phyloP scores from a whole-genome alignment of 2,113 vertebrate genomes.

The Phyllostomus hastatus region DNA sequence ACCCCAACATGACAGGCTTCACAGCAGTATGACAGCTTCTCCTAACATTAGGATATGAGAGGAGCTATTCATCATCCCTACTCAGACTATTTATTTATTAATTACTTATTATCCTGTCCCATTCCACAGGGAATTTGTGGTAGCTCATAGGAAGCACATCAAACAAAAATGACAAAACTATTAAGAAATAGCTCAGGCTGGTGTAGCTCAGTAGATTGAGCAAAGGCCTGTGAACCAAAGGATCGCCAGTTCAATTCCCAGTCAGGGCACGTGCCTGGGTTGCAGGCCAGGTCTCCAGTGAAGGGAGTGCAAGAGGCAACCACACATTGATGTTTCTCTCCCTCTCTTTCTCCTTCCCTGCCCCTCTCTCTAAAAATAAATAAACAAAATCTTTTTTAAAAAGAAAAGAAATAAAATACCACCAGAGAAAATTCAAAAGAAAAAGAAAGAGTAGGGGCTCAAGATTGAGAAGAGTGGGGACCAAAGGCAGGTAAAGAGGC shows the following conservation, averaged over 20 bases:
- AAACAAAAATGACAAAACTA: constrained; percentile 9
- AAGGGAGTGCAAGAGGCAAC: too few species aligned
- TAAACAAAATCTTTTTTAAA: too few species aligned
- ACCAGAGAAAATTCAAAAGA: not conserved
- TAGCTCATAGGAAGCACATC: not conserved
- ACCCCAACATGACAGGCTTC: not conserved
- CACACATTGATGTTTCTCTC: too few species aligned
- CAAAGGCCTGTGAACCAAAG: too few species aligned
- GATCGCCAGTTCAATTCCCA: too few species aligned
- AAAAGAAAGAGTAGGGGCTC: not conserved
- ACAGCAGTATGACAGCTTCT: not conserved
- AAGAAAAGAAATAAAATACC: not conserved
- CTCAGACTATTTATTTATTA: not conserved
- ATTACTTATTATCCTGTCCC: not conserved
- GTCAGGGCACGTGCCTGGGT: too few species aligned
- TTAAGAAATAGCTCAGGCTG: not conserved
- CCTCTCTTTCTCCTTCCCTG: too few species aligned
- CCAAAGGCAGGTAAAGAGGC: not conserved
- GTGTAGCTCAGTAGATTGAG: too few species aligned
- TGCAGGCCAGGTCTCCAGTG: too few species aligned
- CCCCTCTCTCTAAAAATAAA: too few species aligned
- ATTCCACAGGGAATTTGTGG: not conserved
- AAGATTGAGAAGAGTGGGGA: not conserved
- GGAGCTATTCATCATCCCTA: not conserved
- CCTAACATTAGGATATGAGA: not conserved